Percentiles rank a stretch among this genome's conserved stretches.
Conservation (phyloP, 2,113 vertebrate species). For the Emydocephalus ijimae region DNA sequence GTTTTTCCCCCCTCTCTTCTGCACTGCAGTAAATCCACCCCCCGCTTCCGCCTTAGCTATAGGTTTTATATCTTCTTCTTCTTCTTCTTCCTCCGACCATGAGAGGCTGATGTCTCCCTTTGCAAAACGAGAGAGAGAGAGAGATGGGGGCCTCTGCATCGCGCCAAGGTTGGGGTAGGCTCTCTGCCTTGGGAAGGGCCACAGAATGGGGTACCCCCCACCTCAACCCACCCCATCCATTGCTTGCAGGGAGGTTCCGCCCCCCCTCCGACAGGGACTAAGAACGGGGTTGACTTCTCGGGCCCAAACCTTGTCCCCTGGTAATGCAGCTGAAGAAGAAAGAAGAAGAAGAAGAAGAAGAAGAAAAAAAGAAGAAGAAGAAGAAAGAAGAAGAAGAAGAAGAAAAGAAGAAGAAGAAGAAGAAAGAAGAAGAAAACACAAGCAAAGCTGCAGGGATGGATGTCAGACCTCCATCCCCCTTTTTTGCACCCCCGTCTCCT, state of each 20-base stretch:
- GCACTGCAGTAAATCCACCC: neutral
- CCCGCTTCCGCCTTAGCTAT: too few relatives aligned
- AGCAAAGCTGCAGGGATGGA: neutral
- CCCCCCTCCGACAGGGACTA: neutral
- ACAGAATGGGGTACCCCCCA: neutral
- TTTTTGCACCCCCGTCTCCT: neutral
- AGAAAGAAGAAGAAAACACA: neutral
- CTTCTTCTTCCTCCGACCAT: neutral
- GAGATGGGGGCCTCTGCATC: neutral
- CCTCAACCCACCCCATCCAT: neutral
- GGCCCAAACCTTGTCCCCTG: neutral
- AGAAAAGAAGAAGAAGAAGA: neutral
- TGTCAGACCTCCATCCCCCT: fast-evolving
- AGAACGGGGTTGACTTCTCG: neutral
- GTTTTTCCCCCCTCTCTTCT: too few relatives aligned
- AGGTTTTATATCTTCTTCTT: neutral
- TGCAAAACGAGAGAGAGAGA: neutral
- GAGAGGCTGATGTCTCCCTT: neutral
- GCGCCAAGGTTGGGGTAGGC: neutral
- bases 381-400: too few relatives aligned
- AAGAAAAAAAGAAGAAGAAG: neutral
- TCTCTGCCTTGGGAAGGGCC: neutral
- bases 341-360: too few relatives aligned
- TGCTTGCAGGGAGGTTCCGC: too few relatives aligned
- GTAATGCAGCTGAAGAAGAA: neutral